Conservation (phyloP, 1,140 invertebrate species). For the Eurosta solidaginis region DNA sequence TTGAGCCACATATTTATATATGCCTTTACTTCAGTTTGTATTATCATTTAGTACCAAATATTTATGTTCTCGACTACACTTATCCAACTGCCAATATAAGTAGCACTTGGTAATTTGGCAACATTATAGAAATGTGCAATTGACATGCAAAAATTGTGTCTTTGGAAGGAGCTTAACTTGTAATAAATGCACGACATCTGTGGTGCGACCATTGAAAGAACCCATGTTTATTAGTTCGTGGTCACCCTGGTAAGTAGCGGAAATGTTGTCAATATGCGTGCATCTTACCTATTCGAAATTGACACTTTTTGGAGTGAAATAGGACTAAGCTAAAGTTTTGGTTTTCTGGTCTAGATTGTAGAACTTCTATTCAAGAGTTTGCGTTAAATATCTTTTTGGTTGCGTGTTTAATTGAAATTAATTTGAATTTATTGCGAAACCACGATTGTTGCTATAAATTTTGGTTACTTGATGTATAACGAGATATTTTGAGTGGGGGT, state of each 20-base stretch:
- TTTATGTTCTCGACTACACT: background rate
- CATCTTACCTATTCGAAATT: no score
- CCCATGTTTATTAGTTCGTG: no score
- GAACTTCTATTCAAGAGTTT: no score
- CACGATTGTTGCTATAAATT: background rate
- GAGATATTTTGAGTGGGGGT: background rate
- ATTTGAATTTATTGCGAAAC: background rate
- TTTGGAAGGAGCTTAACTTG: background rate
- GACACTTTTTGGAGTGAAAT: no score
- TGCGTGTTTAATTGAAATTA: constrained; percentile 17
- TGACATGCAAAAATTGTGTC: constrained; percentile 19
- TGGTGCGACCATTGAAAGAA: background rate
- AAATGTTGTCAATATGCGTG: no score
- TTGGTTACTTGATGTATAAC: background rate
- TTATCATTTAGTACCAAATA: background rate
- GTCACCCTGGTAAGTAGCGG: no score
- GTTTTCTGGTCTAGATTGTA: no score
- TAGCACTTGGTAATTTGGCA: constrained; percentile 19
- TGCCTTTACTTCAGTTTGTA: background rate
- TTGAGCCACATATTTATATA: background rate
- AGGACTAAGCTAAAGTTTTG: no score
- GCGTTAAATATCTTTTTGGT: no score
- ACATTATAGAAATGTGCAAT: constrained; percentile 9
- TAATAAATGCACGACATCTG: background rate
- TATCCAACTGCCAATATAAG: background rate